A percentile compares a stretch with the other conserved stretches of the same genome.
Conservation (phyloP, 2,113 vertebrate genomes). For the Anhinga anhinga region DNA sequence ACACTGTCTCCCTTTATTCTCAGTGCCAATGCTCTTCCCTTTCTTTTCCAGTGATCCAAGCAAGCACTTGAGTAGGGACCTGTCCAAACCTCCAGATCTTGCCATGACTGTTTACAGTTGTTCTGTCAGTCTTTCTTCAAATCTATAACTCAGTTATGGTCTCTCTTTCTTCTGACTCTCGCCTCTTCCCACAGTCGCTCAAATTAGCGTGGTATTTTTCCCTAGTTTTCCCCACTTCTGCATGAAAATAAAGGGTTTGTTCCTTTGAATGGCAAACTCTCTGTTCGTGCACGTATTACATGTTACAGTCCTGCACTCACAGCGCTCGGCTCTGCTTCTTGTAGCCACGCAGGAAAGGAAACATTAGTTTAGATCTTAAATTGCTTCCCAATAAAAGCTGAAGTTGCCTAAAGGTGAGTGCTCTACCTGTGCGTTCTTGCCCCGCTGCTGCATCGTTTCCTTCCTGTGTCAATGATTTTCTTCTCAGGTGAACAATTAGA, state of each 20-base stretch:
- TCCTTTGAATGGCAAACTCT: not conserved
- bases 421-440: not conserved
- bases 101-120: not conserved
- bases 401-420: not conserved
- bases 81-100: not conserved
- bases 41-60: not conserved
- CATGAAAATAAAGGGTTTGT: not conserved
- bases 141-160: fast-evolving
- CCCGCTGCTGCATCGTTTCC: fast-evolving
- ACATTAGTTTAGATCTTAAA: not conserved
- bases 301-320: fast-evolving
- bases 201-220: not conserved
- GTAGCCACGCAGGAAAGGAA: not conserved
- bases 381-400: not conserved
- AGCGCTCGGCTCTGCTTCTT: not conserved
- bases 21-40: not conserved
- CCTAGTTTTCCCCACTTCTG: not conserved
- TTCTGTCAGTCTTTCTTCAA: not conserved
- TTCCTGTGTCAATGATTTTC: not conserved
- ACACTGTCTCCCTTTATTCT: constrained; percentile 11
- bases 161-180: not conserved
- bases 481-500: not conserved
- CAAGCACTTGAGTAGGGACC: not conserved
- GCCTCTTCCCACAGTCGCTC: not conserved
- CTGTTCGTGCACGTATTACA: not conserved